These are phyloP conservation scores for Podabrus alpinus DNA, from an alignment of 2,888 invertebrate species.

Conservation along the genomic window DNA sequence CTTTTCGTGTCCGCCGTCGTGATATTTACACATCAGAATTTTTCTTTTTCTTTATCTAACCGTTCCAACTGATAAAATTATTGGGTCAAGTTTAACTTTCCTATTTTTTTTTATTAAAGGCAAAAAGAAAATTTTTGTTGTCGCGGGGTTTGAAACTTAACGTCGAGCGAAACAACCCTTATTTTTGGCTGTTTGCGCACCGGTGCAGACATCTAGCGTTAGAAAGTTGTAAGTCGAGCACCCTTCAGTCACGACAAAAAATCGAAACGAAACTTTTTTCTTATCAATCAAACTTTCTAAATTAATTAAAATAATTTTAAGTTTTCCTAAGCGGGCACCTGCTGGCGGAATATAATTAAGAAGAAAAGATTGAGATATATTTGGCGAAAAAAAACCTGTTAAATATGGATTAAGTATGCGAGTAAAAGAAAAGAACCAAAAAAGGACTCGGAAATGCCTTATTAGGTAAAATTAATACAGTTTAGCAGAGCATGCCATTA, in stretches of 20 bases:
- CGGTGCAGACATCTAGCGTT: conserved; percentile 15
- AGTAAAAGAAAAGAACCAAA: conserved; percentile 1
- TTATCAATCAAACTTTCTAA: neutral
- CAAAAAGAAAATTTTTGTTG: neutral
- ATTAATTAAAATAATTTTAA: conserved; percentile 6
- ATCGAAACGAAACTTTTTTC: neutral
- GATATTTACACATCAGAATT: neutral
- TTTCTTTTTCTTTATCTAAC: neutral
- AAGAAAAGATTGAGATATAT: conserved; percentile 17
- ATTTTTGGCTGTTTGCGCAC: conserved; percentile 14
- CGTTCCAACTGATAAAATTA: neutral
- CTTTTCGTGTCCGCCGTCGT: neutral
- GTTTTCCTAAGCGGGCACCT: conserved; percentile 3
- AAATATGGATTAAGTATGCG: conserved; percentile 6
- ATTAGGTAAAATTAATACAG: conserved; percentile 34
- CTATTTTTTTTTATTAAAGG: neutral
- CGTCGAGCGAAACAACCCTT: neutral
- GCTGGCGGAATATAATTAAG: conserved; percentile 4
- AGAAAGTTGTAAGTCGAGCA: neutral
- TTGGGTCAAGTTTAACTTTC: neutral
- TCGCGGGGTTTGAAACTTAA: neutral
- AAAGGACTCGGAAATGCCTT: conserved; percentile 29
- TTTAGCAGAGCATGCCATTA: conserved; percentile 25
- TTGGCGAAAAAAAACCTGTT: conserved; percentile 13
- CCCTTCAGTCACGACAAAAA: neutral